These are phyloP conservation scores for Dendropsophus ebraccatus DNA, from an alignment of 2,113 vertebrate species.

Conservation along the genomic window DNA sequence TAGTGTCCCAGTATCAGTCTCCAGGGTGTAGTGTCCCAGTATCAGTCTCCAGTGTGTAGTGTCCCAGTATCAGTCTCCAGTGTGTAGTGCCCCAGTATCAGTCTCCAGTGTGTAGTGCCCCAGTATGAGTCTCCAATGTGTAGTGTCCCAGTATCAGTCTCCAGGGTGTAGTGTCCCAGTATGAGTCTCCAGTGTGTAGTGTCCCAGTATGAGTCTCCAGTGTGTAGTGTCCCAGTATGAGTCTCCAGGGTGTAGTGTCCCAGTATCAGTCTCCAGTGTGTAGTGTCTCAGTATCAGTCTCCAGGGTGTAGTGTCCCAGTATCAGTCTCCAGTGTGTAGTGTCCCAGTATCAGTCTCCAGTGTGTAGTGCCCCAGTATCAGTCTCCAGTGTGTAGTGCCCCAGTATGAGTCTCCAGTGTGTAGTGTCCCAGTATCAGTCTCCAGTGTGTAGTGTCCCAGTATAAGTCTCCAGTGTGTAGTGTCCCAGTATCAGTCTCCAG, in stretches of 20 bases:
- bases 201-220: not conserved
- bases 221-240: not conserved
- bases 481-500: not conserved
- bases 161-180: no score
- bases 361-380: not conserved
- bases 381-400: not conserved
- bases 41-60: not conserved
- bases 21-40: not conserved
- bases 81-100: not conserved
- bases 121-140: not conserved
- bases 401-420: no score
- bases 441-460: not conserved
- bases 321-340: not conserved
- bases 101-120: not conserved
- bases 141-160: not conserved
- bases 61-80: not conserved
- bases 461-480: not conserved
- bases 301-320: not conserved
- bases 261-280: not conserved
- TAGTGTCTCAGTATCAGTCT: not conserved
- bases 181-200: no score
- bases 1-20: not conserved
- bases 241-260: not conserved
- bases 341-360: not conserved
- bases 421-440: not conserved